Evolutionary conservation across 2,113 vertebrate species (phyloP), one percentile per base, ranked within the genome.

Genomic region (Prinia subflava): DNA sequence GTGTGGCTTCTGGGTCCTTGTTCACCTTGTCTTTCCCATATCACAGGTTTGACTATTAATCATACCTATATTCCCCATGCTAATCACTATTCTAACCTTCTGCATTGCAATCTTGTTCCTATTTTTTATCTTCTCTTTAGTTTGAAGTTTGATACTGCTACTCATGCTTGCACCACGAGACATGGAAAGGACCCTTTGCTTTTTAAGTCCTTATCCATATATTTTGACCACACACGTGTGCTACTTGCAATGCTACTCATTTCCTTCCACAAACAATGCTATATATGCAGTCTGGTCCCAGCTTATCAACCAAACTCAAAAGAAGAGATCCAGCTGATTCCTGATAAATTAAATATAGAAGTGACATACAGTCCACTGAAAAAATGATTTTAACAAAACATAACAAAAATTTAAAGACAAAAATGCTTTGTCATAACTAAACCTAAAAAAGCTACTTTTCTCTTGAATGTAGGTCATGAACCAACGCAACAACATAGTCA

Each of bases 271-370:
- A 53, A 41, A 3, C 0, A 14, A 39, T 27, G 12, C 19, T 50
- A 21, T 14, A 47, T 4, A n/a, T 14, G 3, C 13, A 63, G 13
- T 35, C 17, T 4, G 1, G 24, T 63, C 13, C 30, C 1, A 1
- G 12, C 59, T 41, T 41, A 27, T 41, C 35, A 7, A 52, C 8
- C 9, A 60, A 9, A 13, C 13, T 69, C n/a, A 49, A 21, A 83
- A 70, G 24, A 73, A 6, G 15, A 81, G 12, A 67, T 27, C 3
- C n/a, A 67, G 16, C 27, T 82, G 5, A 76, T 19, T 67, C 9
- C 6, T 88, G 7, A 3, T 69, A 47, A 94, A 63, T 71, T 89
- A 47, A 65, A 64, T 60, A 18, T 5, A 41, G 8, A 69, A 50
- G 30, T 19, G 62, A 20, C 2, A 23, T 23, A 62, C 1, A 31